Evolutionary conservation across 2,888 invertebrate species (phyloP).

Genomic region (Euspilapteryx auroguttella): DNA sequence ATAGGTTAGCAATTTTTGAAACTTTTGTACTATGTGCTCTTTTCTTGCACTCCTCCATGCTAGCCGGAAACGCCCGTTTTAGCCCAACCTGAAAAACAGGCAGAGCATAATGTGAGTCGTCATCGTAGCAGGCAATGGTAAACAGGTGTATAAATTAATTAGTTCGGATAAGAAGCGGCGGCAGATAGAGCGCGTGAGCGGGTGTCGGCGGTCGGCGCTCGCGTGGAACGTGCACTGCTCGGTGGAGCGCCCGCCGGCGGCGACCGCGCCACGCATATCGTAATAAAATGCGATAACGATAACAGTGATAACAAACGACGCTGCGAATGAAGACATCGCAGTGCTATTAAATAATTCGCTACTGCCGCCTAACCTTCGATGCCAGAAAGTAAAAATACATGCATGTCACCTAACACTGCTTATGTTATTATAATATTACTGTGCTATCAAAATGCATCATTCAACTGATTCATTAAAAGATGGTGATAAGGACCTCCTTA

Average conservation of each 20-base stretch:
- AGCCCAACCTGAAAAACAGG: slow-evolving; percentile 47
- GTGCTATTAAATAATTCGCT: too few species aligned
- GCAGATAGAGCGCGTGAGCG: slow-evolving; percentile 20
- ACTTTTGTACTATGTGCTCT: slow-evolving; percentile 71
- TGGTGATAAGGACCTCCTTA: too few species aligned
- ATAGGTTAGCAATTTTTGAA: slow-evolving; percentile 89
- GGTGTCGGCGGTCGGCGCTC: slow-evolving; percentile 19
- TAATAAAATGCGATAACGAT: slow-evolving; percentile 55
- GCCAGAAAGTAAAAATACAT: too few species aligned
- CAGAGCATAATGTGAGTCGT: slow-evolving; percentile 20
- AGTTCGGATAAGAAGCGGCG: slow-evolving; percentile 28
- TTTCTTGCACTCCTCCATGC: slow-evolving; percentile 70
- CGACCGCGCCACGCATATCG: slow-evolving; percentile 32
- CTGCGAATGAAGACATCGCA: neutral
- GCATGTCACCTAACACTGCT: too few species aligned
- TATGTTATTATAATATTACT: too few species aligned
- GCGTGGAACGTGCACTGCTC: slow-evolving; percentile 28
- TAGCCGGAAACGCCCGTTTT: slow-evolving; percentile 54
- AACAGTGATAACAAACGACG: slow-evolving; percentile 33
- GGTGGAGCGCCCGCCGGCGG: too few species aligned
- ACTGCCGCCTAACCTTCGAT: too few species aligned
- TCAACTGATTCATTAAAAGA: too few species aligned
- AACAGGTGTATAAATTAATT: slow-evolving; percentile 14
- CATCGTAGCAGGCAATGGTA: neutral
- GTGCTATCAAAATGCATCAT: too few species aligned